Evolutionary conservation across 1,140 invertebrate species (phyloP), one percentile per base, ranked within the genome.

Genomic region (Papilio helenus): DNA sequence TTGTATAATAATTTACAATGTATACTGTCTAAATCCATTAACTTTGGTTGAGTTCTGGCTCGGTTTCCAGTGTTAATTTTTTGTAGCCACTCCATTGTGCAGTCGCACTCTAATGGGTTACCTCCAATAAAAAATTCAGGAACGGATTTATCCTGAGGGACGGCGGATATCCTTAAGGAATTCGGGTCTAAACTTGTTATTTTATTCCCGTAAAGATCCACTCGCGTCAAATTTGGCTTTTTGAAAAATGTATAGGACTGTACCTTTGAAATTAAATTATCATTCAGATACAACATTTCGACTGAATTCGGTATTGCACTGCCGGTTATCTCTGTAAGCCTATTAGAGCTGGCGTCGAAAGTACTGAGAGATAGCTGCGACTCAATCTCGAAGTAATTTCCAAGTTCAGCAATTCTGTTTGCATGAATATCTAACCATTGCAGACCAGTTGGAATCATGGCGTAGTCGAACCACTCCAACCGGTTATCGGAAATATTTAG

Each of bases 231-330:
- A 91, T 98, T 98, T 2, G 97, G 97, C 91, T 99, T 99, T 89
- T 98, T 98, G 93, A 98, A 97, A 92, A 99, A 99, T n/a, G 98
- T 97, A 85, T 98, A 98, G 1, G 98, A 98, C 86, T 98, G 97
- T 72, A 99, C 97, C 94, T 97, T 98, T 29, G 96, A 96, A 82
- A 99, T 98, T 55, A 96, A 94, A 95, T 99, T 99, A 90, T 98
- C 97, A 87, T 97, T 98, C 39, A 99, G 95, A 87, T 97, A 97
- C 7, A 98, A 92, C 84, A 97, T 96, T 93, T 98, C 97, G 0
- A 98, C 97, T 80, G 97, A 98, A 93, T 98, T 97, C 0, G 98
- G 98, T 86, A 99, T 97, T 1, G 97, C 96, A 87, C 96, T 97
- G 65, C 97, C 97, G 18, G 97, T 97, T 76, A 99, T 97, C 95